Percentiles rank a stretch among this genome's conserved stretches.
phyloP scores from a whole-genome alignment of 2,113 vertebrate genomes.

The Clinocottus analis region DNA sequence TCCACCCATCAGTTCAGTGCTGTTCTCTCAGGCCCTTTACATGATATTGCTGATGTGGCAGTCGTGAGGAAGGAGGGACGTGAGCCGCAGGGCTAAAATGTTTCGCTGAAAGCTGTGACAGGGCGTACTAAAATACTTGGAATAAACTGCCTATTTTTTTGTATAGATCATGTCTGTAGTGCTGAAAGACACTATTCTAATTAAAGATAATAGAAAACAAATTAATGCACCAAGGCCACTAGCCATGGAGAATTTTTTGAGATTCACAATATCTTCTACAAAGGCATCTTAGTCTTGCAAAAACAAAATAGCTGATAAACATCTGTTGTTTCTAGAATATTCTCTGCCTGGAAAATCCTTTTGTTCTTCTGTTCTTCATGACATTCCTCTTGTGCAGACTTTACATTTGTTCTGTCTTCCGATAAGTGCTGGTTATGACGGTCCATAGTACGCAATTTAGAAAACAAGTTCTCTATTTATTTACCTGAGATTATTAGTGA shows the following conservation, averaged over 20 bases:
- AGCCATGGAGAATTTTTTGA: neutral
- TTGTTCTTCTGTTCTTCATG: no score
- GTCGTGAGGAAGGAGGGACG: neutral
- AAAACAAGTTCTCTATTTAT: neutral
- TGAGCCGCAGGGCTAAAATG: conserved; percentile 18
- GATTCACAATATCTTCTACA: no score
- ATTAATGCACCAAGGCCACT: neutral
- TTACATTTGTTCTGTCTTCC: no score
- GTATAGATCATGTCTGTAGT: neutral
- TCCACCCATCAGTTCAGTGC: conserved; percentile 39
- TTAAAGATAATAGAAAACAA: neutral
- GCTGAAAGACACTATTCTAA: neutral
- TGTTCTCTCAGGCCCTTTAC: conserved; percentile 27
- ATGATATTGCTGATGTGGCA: conserved; percentile 64
- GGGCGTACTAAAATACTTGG: neutral
- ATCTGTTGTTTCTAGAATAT: no score
- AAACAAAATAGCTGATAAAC: no score
- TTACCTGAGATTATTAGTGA: neutral
- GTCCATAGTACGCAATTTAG: neutral
- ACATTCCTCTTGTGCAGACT: no score
- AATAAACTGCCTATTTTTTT: neutral
- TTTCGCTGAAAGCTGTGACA: conserved; percentile 24
- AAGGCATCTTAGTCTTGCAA: no score
- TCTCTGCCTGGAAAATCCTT: no score
- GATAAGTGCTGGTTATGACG: no score